Conservation (phyloP, 1,140 invertebrate species). For the Tachypleus tridentatus region DNA sequence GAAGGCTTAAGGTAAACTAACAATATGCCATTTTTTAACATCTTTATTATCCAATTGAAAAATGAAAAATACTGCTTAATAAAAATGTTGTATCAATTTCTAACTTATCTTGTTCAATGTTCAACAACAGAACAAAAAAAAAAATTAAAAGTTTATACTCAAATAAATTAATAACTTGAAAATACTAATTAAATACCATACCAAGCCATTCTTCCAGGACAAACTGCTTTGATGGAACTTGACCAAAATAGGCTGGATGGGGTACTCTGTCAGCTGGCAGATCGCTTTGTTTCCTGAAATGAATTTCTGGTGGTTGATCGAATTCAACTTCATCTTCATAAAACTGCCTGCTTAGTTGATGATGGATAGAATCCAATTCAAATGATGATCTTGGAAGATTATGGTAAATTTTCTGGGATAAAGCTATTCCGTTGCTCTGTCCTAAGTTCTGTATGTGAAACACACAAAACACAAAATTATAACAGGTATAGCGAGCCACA, state of each 20-base stretch:
- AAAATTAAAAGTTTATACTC: slow-evolving; percentile 2
- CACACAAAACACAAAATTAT: too few relatives aligned
- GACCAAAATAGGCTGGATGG: slow-evolving; percentile 22
- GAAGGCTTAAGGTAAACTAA: background rate
- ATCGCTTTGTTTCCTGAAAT: slow-evolving; percentile 8
- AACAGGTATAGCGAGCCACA: too few relatives aligned
- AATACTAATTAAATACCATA: slow-evolving; percentile 35
- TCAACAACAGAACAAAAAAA: background rate
- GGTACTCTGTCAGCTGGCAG: slow-evolving; percentile 4
- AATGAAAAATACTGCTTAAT: too few relatives aligned
- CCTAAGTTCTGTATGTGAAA: too few relatives aligned
- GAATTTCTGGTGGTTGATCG: slow-evolving; percentile 31
- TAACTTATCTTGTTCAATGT: background rate
- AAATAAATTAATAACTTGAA: slow-evolving; percentile 27
- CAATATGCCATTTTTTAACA: background rate
- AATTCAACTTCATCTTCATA: slow-evolving; percentile 26
- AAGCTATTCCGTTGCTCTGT: too few relatives aligned
- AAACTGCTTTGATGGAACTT: slow-evolving; percentile 15
- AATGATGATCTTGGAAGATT: too few relatives aligned
- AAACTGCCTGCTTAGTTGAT: background rate
- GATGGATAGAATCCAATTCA: too few relatives aligned
- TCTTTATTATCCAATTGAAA: too few relatives aligned
- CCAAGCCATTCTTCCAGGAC: slow-evolving; percentile 34
- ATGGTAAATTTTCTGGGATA: too few relatives aligned
- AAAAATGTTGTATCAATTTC: background rate